Percentiles rank a stretch among this genome's conserved stretches.
phyloP scores from a whole-genome alignment of 2,113 vertebrate genomes.

The Cyanoramphus novaezelandiae region DNA sequence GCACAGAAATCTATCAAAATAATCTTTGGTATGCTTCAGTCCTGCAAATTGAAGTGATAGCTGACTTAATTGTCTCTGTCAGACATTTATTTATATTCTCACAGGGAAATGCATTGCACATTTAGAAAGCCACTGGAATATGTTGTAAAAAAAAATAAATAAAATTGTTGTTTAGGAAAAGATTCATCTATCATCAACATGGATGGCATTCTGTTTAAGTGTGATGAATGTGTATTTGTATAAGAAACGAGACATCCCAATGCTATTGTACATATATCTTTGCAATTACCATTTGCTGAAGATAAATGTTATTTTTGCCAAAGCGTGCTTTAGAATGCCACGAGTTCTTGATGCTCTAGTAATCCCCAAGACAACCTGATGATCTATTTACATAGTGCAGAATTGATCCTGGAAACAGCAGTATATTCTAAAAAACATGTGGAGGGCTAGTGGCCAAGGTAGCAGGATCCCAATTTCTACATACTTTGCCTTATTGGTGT shows the following conservation, averaged over 20 bases:
- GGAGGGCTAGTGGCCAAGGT: not conserved
- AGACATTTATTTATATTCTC: not conserved
- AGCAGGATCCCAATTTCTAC: not conserved
- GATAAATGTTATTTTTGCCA: not conserved
- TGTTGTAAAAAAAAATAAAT: not conserved
- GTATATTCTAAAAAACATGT: not conserved
- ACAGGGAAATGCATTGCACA: not conserved
- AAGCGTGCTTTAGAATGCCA: not conserved
- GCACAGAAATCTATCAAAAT: not conserved
- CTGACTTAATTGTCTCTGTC: not conserved
- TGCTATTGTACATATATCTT: slow-evolving; percentile 25
- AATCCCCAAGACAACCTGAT: not conserved
- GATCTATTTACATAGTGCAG: not conserved
- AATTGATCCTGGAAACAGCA: not conserved
- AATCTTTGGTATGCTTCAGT: not conserved
- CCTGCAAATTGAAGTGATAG: not conserved
- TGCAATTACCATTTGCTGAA: slow-evolving; percentile 40
- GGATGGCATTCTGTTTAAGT: slow-evolving; percentile 58
- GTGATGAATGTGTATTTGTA: slow-evolving; percentile 65
- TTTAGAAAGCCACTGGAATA: slow-evolving; percentile 24
- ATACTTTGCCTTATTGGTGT: not conserved
- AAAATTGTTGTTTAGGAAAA: slow-evolving; percentile 32
- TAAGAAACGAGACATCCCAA: slow-evolving; percentile 24
- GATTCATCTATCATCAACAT: slow-evolving; percentile 37
- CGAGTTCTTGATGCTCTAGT: not conserved